Base-by-base conservation (phyloP, 1,140 invertebrate species). In the Drosophila oshimai region DNA sequence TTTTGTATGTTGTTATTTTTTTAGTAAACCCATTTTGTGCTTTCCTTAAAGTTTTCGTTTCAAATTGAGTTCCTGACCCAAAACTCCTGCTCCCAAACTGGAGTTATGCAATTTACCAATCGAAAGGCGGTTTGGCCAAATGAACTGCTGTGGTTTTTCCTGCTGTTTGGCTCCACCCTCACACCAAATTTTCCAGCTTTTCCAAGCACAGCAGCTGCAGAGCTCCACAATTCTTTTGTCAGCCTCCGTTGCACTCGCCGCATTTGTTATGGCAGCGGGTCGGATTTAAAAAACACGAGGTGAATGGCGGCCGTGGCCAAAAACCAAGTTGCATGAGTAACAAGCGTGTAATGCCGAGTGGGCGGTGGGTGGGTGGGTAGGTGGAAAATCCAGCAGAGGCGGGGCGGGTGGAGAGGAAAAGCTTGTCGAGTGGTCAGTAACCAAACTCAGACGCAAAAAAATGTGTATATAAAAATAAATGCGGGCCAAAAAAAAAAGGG, bases 281-380 rank as follows among this genome's bases (percentile, higher is more conserved):
- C 33, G 64, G 53, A 61, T 42, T 61, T 36, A 61, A 61, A 61
- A 57, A 61, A 33, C 57, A 61, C 46, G 51, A 54, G 72, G 45
- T 62, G 71, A 75, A 62, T 53, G 74, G 57, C 39, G 61, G 45
- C 58, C 36, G 28, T 42, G 58, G 34, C 51, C 39, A 26, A 29
- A 45, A 72, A 42, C 70, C 39, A 49, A 51, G 74, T 80, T 75
- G 72, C 61, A 86, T 87, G 81, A 80, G 81, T 86, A 86, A 87
- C 81, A 80, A 72, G 75, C 80, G 61, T 84, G 77, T 80, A 80
- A 80, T 80, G 74, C 60, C 45, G 47, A 53, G 69, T 49, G 18
- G 31, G 17, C 42, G 24, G 12, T 0, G 33, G 50, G 6, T n/a
- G 6, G 15, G 7, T 5, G 6, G 4, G 26, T 4, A 4, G 26